These are phyloP conservation scores for Synanthedon andrenaeformis DNA, from an alignment of 2,888 invertebrate species.

Conservation along the genomic window DNA sequence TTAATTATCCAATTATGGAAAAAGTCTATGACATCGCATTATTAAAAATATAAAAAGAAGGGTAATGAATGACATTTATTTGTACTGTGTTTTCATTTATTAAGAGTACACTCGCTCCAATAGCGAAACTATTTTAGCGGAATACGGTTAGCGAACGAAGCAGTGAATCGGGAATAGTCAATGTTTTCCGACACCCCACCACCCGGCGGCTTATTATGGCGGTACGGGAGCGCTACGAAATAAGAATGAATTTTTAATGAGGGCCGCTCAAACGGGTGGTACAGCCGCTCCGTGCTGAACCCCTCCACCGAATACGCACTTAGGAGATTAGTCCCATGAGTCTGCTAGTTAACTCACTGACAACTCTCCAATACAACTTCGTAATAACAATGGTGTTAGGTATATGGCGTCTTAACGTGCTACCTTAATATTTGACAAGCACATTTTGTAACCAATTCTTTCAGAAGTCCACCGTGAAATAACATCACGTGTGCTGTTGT, in stretches of 20 bases:
- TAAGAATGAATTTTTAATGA: constrained; percentile 71
- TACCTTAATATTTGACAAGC: too few species aligned
- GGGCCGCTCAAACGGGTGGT: constrained; percentile 21
- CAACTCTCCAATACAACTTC: constrained; percentile 16
- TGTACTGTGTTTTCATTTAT: too few species aligned
- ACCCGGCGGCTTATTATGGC: constrained; percentile 57
- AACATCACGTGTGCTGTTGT: too few species aligned
- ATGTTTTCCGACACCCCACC: constrained; percentile 12
- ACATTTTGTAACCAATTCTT: too few species aligned
- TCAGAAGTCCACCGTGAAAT: too few species aligned
- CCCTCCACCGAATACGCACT: constrained; percentile 48
- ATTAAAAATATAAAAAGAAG: constrained; percentile 1
- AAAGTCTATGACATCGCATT: constrained; percentile 11
- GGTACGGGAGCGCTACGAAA: constrained; percentile 47
- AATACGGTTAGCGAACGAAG: constrained; percentile 7
- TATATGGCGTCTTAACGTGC: too few species aligned
- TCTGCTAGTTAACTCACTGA: constrained; percentile 42
- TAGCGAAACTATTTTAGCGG: too few species aligned
- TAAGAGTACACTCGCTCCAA: too few species aligned
- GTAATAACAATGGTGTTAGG: background rate
- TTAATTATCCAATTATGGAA: constrained; percentile 63
- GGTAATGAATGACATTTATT: constrained; percentile 5
- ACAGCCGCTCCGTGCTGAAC: constrained; percentile 13
- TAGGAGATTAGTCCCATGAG: constrained; percentile 67
- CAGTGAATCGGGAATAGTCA: constrained; percentile 22